Conservation (phyloP, 2,797 vertebrate species). For the Avahi laniger region DNA sequence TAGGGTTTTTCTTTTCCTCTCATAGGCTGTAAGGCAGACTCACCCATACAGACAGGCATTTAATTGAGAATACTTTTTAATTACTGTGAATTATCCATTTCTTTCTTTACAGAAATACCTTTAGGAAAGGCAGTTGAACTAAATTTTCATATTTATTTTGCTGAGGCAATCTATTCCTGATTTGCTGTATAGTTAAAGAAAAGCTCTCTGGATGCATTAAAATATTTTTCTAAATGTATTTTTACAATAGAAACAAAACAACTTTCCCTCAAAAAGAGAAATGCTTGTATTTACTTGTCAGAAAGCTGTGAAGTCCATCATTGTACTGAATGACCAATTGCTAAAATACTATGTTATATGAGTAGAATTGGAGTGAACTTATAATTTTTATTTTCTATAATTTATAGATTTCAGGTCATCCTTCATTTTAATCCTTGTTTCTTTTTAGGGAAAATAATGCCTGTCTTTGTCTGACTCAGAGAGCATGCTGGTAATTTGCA, state of each 20-base stretch:
- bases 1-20: conserved; percentile 6
- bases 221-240: conserved; percentile 29
- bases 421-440: conserved; percentile 60
- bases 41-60: conserved; percentile 19
- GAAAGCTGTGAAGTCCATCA: not conserved
- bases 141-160: conserved; percentile 59
- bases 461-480: conserved; percentile 71
- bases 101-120: conserved; percentile 56
- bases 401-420: conserved; percentile 46
- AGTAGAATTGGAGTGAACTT: conserved; percentile 38
- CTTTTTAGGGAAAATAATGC: conserved; percentile 52
- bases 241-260: conserved; percentile 43
- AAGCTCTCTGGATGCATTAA: conserved; percentile 31
- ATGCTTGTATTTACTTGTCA: conserved; percentile 7
- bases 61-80: conserved; percentile 71
- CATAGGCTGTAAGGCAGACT: conserved; percentile 30
- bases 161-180: conserved; percentile 41
- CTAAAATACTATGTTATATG: conserved; percentile 32
- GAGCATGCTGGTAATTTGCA: conserved; percentile 78
- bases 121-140: conserved; percentile 53
- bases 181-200: not conserved
- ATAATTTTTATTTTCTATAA: conserved; percentile 47
- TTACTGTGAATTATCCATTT: conserved; percentile 64
- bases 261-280: not conserved
- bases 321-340: not conserved